phyloP scores from a whole-genome alignment of 2,888 invertebrate genomes.

The Zelleria hepariella region DNA sequence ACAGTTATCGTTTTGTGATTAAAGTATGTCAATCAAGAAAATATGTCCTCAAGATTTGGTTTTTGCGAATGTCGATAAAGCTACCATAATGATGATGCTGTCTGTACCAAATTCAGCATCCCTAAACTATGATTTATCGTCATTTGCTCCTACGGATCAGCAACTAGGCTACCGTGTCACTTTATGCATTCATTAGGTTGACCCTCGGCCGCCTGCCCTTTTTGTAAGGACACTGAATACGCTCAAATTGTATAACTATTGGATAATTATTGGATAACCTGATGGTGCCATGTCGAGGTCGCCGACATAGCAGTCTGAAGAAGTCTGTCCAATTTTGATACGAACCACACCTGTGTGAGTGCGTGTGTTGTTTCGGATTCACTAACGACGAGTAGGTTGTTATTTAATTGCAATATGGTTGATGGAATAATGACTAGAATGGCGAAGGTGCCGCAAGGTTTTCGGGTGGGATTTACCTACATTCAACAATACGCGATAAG shows the following conservation, averaged over 20 bases:
- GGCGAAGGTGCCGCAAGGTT: neutral
- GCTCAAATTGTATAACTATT: neutral
- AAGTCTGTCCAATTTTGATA: neutral
- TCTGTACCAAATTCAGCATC: no score
- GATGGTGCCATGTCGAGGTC: neutral
- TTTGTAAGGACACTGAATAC: neutral
- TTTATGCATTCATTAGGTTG: neutral
- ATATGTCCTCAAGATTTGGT: no score
- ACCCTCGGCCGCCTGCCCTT: neutral
- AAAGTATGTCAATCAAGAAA: no score
- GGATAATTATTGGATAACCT: neutral
- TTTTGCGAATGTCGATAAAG: no score
- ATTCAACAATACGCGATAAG: neutral
- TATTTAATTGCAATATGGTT: neutral
- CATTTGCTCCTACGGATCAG: neutral
- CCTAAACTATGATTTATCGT: no score
- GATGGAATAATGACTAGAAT: neutral
- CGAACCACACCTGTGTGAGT: neutral
- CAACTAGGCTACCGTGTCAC: neutral
- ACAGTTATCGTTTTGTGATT: no score
- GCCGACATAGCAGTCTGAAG: neutral
- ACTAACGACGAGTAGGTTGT: no score
- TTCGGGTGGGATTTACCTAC: neutral
- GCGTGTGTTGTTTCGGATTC: neutral
- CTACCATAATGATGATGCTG: no score